Conservation (phyloP, 2,797 vertebrate genomes). For the Mormyrops boulengeri region DNA sequence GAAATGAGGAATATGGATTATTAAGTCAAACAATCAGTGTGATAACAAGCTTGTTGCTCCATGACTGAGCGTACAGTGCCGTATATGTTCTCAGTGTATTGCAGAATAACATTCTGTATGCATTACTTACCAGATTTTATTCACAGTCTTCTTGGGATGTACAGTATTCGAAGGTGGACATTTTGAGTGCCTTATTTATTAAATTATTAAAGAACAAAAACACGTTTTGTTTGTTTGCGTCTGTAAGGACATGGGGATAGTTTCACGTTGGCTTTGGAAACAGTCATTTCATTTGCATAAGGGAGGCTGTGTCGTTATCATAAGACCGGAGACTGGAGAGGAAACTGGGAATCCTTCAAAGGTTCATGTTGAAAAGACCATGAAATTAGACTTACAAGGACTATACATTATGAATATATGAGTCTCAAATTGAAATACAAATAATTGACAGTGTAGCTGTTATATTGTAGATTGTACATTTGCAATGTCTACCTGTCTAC, state of each 20-base stretch:
- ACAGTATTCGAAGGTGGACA: constrained; percentile 15
- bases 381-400: neutral
- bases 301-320: neutral
- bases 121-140: neutral
- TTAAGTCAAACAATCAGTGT: neutral
- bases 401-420: constrained; percentile 8
- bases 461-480: constrained; percentile 17
- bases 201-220: constrained; percentile 24
- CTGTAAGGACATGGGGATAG: neutral
- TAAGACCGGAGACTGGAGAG: neutral
- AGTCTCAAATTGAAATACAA: constrained; percentile 12
- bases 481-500: neutral
- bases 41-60: neutral
- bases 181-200: constrained; percentile 29
- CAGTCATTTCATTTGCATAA: constrained; percentile 5
- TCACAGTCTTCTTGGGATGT: neutral
- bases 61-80: neutral
- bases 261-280: neutral
- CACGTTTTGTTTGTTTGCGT: constrained; percentile 8
- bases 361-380: neutral
- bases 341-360: neutral
- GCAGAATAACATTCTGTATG: neutral
- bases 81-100: neutral
- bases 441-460: constrained; percentile 7
- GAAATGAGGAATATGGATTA: neutral